Conservation (phyloP, 2,113 vertebrate genomes). For the Prochilodus magdalenae region DNA sequence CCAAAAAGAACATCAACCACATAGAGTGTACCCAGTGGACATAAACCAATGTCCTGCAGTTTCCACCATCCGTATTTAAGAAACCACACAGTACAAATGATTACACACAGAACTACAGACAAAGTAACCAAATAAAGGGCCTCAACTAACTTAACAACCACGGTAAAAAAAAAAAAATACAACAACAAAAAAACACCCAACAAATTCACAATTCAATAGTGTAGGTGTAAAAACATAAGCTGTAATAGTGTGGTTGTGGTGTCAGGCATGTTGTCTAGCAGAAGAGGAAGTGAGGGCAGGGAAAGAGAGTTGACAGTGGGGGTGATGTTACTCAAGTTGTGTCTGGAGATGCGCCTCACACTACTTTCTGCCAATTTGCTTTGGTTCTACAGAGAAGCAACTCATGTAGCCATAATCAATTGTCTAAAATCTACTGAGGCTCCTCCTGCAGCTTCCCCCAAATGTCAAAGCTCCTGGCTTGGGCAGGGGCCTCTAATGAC, state of each 20-base stretch:
- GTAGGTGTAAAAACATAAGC: not conserved
- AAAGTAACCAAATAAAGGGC: no score
- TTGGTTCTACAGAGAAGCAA: not conserved
- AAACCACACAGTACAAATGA: no score
- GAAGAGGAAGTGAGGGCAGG: not conserved
- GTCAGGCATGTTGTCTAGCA: not conserved
- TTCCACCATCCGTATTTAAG: no score
- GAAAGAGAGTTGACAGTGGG: not conserved
- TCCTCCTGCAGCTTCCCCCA: conserved; percentile 1
- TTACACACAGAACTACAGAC: no score
- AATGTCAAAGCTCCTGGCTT: conserved; percentile 18
- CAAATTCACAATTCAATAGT: no score
- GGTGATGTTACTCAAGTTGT: not conserved
- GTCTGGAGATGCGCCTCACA: not conserved
- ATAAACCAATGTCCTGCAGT: no score
- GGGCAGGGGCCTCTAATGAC: conserved; percentile 17
- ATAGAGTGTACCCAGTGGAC: no score
- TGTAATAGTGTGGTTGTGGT: not conserved
- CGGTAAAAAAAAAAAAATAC: no score
- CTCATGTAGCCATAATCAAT: conserved; percentile 2
- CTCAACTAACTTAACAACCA: no score
- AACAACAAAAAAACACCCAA: no score
- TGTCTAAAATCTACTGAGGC: not conserved
- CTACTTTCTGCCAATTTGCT: not conserved
- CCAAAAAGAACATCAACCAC: not conserved